A percentile compares a stretch with the other conserved stretches of the same genome.
These are phyloP conservation scores for Camponotus pennsylvanicus DNA, from an alignment of 1,140 invertebrate species.

Conservation along the genomic window DNA sequence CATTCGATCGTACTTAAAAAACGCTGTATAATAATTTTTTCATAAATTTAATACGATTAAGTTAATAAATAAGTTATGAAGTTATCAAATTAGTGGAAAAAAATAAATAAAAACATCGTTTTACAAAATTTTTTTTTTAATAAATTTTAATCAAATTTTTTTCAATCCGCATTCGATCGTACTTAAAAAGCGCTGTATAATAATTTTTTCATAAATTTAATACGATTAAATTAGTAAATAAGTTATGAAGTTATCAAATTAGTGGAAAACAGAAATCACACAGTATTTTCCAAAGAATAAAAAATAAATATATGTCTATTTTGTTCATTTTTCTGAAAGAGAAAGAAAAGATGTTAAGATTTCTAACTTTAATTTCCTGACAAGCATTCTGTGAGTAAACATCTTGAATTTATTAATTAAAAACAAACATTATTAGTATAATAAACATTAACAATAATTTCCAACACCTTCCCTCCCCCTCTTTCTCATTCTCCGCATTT, in stretches of 20 bases:
- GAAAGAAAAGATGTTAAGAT: background rate
- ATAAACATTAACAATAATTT: background rate
- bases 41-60: background rate
- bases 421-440: background rate
- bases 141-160: background rate
- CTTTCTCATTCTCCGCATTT: background rate
- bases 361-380: background rate
- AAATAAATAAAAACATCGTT: background rate
- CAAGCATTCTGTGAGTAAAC: background rate
- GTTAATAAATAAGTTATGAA: background rate
- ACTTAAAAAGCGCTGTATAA: background rate
- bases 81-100: background rate
- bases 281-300: background rate
- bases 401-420: background rate
- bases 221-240: background rate
- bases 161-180: background rate
- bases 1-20: background rate
- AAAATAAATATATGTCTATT: no score
- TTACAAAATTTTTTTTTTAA: background rate
- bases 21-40: background rate
- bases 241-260: background rate
- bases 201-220: background rate
- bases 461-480: background rate
- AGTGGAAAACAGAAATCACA: conserved; percentile 8
- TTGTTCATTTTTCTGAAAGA: no score